Evolutionary conservation across 1,140 invertebrate species (phyloP).

Genomic region (Platyscapa corneri): DNA sequence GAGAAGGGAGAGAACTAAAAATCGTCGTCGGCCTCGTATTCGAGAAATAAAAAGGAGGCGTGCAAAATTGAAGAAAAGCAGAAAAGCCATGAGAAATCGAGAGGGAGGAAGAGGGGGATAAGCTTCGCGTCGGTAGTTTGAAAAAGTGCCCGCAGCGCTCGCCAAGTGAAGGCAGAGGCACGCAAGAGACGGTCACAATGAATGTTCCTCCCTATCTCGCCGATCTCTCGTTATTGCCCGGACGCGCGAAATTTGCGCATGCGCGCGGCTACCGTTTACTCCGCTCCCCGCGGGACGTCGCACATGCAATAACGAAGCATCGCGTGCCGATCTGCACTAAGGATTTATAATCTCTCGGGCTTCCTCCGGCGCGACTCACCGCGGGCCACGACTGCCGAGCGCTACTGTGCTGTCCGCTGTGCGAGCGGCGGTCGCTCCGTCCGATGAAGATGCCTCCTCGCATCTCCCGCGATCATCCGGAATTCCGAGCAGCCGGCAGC

Average conservation of each 20-base stretch:
- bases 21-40: no score
- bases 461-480: no score
- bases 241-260: constrained; percentile 60
- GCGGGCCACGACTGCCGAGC: background rate
- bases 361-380: background rate
- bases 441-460: background rate
- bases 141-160: constrained; percentile 46
- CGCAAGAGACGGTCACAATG: constrained; percentile 70
- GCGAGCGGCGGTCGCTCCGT: background rate
- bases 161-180: constrained; percentile 54
- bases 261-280: constrained; percentile 70
- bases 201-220: constrained; percentile 71
- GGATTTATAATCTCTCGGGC: constrained; percentile 70
- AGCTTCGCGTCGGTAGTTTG: constrained; percentile 12
- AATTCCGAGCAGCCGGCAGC: no score
- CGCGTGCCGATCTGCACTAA: constrained; percentile 75
- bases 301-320: constrained; percentile 59
- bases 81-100: constrained; percentile 2
- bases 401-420: background rate
- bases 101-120: constrained; percentile 38
- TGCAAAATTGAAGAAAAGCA: background rate
- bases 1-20: background rate
- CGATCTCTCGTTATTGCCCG: constrained; percentile 74
- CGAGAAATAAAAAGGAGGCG: no score
- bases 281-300: constrained; percentile 72